Conservation (phyloP, 2,113 vertebrate species). For the Dendropsophus ebraccatus region DNA sequence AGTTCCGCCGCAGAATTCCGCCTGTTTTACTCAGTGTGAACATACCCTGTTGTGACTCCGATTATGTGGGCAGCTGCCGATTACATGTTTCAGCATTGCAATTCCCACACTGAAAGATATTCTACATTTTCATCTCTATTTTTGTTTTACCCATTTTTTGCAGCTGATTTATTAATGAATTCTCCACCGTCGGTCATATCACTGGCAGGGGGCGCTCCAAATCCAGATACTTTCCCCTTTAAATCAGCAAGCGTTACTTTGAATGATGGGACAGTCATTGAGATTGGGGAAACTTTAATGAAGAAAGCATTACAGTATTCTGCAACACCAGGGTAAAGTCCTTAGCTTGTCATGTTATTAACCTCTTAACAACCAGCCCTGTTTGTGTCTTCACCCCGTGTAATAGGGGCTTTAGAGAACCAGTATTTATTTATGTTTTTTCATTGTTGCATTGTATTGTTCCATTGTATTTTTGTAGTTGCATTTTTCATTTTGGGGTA, state of each 20-base stretch:
- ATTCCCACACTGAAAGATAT: not conserved
- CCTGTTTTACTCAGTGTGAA: too few relatives aligned
- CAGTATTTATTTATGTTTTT: too few relatives aligned
- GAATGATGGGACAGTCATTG: constrained; percentile 73
- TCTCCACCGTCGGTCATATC: constrained; percentile 87
- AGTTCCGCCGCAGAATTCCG: too few relatives aligned
- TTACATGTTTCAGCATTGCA: not conserved
- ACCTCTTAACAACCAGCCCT: not conserved
- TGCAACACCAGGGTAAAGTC: constrained; percentile 79
- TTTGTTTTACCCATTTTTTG: constrained; percentile 45
- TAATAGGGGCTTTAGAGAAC: too few relatives aligned
- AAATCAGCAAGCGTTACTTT: constrained; percentile 75
- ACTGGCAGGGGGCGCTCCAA: constrained; percentile 86
- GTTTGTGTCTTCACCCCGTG: too few relatives aligned
- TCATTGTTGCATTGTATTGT: too few relatives aligned
- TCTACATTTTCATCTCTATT: not conserved
- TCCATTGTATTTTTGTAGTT: too few relatives aligned
- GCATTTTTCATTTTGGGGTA: too few relatives aligned
- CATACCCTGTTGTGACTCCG: too few relatives aligned
- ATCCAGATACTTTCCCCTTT: constrained; percentile 89
- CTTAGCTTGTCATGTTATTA: not conserved
- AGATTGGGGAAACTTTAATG: constrained; percentile 79
- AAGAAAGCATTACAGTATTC: constrained; percentile 93
- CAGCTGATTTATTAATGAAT: constrained; percentile 82
- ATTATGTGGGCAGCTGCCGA: not conserved